These are phyloP conservation scores for Gymnorhina tibicen DNA, from an alignment of 2,113 vertebrate species.

Conservation along the genomic window DNA sequence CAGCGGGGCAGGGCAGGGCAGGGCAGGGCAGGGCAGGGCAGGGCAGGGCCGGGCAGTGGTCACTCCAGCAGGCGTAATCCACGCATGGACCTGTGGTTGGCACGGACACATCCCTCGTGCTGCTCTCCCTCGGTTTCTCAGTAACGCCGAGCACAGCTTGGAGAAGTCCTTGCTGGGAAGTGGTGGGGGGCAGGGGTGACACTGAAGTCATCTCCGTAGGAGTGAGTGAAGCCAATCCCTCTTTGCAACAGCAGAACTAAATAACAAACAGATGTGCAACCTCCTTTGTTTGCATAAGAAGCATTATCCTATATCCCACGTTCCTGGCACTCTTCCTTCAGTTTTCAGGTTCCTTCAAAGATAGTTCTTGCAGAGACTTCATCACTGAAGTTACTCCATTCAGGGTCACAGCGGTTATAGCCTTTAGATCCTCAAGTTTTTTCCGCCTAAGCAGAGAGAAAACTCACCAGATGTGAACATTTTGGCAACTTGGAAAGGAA, in stretches of 20 bases:
- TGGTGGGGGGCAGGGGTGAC: constrained; percentile 7
- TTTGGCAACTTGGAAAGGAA: constrained; percentile 10
- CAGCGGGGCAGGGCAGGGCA: not conserved
- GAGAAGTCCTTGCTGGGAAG: not conserved
- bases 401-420: not conserved
- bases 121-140: not conserved
- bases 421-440: not conserved
- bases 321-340: constrained; percentile 2
- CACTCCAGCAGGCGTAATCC: not conserved
- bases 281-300: constrained; percentile 8
- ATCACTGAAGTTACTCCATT: not conserved
- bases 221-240: not conserved
- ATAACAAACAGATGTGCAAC: constrained; percentile 46
- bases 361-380: not conserved
- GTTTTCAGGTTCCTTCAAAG: not conserved
- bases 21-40: too few species aligned
- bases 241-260: constrained; percentile 1
- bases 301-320: not conserved
- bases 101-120: accelerated
- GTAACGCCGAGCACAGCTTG: not conserved
- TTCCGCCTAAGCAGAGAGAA: not conserved
- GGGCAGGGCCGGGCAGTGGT: not conserved
- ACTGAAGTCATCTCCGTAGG: not conserved
- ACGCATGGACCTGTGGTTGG: accelerated
- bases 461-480: constrained; percentile 35